Evolutionary conservation across 2,113 vertebrate genomes (phyloP), one percentile per base, ranked within the genome.

Genomic region (Oxyruncus cristatus): DNA sequence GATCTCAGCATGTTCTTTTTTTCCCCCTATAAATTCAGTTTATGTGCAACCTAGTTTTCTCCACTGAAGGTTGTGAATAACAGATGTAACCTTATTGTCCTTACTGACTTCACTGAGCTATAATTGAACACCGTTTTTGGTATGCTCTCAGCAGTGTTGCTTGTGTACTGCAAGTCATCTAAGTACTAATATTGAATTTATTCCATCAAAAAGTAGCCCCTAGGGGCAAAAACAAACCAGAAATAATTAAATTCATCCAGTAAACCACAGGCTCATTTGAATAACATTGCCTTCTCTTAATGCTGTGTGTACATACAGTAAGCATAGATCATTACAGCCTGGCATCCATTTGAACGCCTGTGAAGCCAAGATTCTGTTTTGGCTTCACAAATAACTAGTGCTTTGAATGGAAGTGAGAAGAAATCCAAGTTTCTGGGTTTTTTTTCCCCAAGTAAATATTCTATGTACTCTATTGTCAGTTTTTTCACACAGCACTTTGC

Each of bases 181-280:
- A 94, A 97, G 92, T 97, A 96, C 95, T 91, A 93, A 97, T 97
- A 97, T 96, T 96, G 96, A 97, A 97, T 97, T 97, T 96, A 88
- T 97, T 96, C 96, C 92, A 92, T 94, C 94, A 96, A 96, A 96
- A 96, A 92, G 88, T 75, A 95, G 70, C n/a, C 93, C 96, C 83
- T 66, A 26, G 46, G 88, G 96, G 90, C 66, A 93, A 92, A 97
- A 97, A 1, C 92, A 96, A 97, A 94, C 76, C 92, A 97, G 92
- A 96, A 95, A 94, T 96, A 97, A 97, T 97, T 97, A 95, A 93
- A 95, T 92, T 97, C 88, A 89, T 97, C 93, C 85, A 94, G 92
- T 96, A 95, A 96, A 96, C 92, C 80, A 87, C 58, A 70, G 77
- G 58, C 66, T 93, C 62, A 93, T 96, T 95, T 97, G 95, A 96